A percentile compares a stretch with the other conserved stretches of the same genome.
Evolutionary conservation across 2,888 invertebrate genomes (phyloP).

Genomic region (Lycophotia porphyrea): DNA sequence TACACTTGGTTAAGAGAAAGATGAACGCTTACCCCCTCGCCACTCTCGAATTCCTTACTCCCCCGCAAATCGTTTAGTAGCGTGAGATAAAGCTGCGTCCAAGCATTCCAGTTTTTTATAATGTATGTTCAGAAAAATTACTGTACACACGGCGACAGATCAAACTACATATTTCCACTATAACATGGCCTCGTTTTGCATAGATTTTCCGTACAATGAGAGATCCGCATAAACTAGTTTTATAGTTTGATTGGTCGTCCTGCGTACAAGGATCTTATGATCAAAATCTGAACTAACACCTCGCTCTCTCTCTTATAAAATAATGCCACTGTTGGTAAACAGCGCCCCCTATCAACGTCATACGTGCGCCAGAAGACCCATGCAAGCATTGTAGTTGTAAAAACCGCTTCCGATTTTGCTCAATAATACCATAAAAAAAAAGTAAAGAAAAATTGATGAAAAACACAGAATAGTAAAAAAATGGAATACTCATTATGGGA

Average conservation of each 20-base stretch:
- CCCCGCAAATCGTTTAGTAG: constrained; percentile 8
- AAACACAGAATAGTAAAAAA: constrained; percentile 27
- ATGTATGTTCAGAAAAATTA: neutral
- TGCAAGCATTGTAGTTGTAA: neutral
- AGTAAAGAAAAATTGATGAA: neutral
- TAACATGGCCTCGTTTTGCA: too few relatives aligned
- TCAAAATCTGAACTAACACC: neutral
- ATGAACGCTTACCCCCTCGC: constrained; percentile 2
- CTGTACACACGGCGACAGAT: neutral
- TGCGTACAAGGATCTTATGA: neutral
- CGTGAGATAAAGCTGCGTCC: constrained; percentile 1
- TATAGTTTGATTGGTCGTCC: too few relatives aligned
- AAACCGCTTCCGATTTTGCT: constrained; percentile 20
- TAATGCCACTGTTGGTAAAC: neutral
- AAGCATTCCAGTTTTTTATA: constrained; percentile 10
- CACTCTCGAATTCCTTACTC: neutral
- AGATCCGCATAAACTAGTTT: too few relatives aligned
- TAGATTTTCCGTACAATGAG: too few relatives aligned
- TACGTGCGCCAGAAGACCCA: neutral
- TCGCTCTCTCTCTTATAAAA: neutral
- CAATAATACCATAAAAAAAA: constrained; percentile 19
- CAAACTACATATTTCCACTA: too few relatives aligned
- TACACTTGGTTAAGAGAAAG: neutral
- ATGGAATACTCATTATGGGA: constrained; percentile 17
- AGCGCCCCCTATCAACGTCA: neutral